phyloP scores from a whole-genome alignment of 2,113 vertebrate genomes.

The Eublepharis macularius region DNA sequence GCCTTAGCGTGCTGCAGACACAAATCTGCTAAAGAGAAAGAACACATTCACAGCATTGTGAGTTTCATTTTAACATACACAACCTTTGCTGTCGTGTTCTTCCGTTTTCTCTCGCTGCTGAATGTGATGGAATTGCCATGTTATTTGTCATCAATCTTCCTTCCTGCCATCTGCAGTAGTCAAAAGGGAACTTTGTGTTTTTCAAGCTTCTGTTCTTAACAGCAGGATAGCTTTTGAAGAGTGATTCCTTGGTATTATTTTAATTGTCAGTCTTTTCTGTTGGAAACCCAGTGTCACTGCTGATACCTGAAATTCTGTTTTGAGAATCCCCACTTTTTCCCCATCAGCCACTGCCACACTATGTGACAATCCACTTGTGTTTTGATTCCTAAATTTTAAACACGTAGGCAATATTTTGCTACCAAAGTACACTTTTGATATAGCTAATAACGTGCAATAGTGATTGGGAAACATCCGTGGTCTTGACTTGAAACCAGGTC shows the following conservation, averaged over 20 bases:
- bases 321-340: background rate
- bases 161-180: background rate
- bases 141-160: background rate
- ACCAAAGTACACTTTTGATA: too few species aligned
- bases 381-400: background rate
- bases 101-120: background rate
- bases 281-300: background rate
- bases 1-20: too few species aligned
- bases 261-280: constrained; percentile 25
- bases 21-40: too few species aligned
- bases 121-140: background rate
- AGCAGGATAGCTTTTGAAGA: constrained; percentile 23
- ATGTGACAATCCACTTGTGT: background rate
- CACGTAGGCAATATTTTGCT: background rate
- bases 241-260: constrained; percentile 30
- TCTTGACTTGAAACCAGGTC: too few species aligned
- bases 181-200: constrained; percentile 8
- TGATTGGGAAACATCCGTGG: too few species aligned
- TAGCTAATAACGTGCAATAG: too few species aligned
- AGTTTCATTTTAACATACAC: too few species aligned
- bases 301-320: constrained; percentile 11
- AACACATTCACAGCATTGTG: too few species aligned
- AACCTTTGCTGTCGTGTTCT: background rate
- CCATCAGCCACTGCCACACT: background rate
- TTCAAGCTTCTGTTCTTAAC: constrained; percentile 15